Evolutionary conservation across 2,113 vertebrate genomes (phyloP).

Genomic region (Myodes glareolus): DNA sequence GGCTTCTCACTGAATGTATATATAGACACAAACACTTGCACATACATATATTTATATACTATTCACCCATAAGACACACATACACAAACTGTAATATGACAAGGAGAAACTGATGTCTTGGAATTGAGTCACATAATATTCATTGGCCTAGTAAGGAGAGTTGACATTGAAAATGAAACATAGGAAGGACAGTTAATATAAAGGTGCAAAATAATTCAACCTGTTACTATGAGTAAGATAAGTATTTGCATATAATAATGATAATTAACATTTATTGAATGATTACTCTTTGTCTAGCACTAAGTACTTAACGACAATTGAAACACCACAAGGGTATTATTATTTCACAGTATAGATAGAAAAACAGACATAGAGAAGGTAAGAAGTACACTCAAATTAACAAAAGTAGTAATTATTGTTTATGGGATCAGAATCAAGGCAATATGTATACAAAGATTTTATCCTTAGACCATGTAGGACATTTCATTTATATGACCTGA

Average conservation of each 20-base stretch:
- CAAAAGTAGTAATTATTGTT: not conserved
- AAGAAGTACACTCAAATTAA: conserved; percentile 22
- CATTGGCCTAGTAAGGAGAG: not conserved
- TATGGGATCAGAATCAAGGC: not conserved
- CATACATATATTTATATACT: not conserved
- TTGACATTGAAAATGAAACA: not conserved
- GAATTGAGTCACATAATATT: not conserved
- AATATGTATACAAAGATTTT: not conserved
- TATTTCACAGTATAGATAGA: conserved; percentile 17
- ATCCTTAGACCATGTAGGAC: not conserved
- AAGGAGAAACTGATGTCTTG: not conserved
- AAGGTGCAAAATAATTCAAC: not conserved
- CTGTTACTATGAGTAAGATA: not conserved
- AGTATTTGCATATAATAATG: not conserved
- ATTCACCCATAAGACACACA: not conserved
- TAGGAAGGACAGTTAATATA: not conserved
- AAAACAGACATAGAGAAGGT: conserved; percentile 1
- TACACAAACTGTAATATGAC: not conserved
- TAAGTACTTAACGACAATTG: not conserved
- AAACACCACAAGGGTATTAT: not conserved
- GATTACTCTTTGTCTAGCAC: not conserved
- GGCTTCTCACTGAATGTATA: not conserved
- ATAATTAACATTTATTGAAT: not conserved
- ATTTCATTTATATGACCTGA: conserved; percentile 28
- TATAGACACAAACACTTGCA: not conserved